These are phyloP conservation scores for Anolis sagrei DNA, from an alignment of 2,113 vertebrate species.

Conservation along the genomic window DNA sequence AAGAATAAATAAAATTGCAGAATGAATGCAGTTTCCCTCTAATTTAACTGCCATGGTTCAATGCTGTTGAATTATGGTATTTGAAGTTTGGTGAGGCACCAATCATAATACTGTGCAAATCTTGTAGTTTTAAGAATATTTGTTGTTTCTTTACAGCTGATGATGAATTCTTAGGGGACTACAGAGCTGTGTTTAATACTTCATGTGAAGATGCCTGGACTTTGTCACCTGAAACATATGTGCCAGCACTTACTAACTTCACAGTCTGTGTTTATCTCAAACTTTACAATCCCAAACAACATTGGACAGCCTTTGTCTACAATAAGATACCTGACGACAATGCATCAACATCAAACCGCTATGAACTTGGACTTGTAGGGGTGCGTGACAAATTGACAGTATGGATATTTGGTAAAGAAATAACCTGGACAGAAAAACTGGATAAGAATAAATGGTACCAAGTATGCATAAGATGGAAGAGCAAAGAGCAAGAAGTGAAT, in stretches of 20 bases:
- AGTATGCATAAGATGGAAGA: constrained; percentile 70
- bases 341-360: constrained; percentile 24
- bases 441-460: constrained; percentile 58
- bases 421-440: constrained; percentile 45
- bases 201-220: constrained; percentile 64
- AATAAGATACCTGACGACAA: constrained; percentile 46
- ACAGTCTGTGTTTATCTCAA: constrained; percentile 72
- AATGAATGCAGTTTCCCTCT: background rate
- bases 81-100: too few relatives aligned
- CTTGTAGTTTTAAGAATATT: too few relatives aligned
- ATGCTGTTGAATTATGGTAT: too few relatives aligned
- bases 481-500: constrained; percentile 50
- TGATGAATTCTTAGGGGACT: constrained; percentile 60
- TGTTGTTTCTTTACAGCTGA: constrained; percentile 59
- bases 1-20: too few relatives aligned
- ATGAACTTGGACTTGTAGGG: constrained; percentile 69
- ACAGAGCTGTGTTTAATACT: constrained; percentile 69
- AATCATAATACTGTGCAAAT: too few relatives aligned
- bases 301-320: constrained; percentile 71
- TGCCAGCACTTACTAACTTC: constrained; percentile 66
- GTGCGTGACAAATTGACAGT: constrained; percentile 52
- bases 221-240: constrained; percentile 65
- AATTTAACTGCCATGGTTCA: background rate
- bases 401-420: constrained; percentile 70
- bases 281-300: constrained; percentile 43